These are phyloP conservation scores for Drosophila nebulosa DNA, from an alignment of 1,140 invertebrate genomes.

Conservation along the genomic window DNA sequence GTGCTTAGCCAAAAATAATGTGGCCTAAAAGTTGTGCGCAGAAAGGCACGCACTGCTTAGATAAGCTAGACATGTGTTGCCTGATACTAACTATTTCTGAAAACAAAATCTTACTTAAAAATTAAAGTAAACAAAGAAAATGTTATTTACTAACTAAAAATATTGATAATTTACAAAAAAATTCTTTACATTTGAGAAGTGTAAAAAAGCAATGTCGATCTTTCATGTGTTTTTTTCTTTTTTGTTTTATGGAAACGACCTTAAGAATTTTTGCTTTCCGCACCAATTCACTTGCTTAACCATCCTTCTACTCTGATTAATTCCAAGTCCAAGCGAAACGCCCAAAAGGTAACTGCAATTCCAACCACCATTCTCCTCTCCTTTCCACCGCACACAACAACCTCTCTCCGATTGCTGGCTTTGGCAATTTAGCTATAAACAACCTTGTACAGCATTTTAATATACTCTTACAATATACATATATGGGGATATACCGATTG, in stretches of 20 bases:
- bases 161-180: too few species aligned
- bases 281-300: background rate
- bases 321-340: background rate
- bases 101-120: too few species aligned
- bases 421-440: background rate
- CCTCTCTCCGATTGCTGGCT: background rate
- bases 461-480: background rate
- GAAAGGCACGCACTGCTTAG: background rate
- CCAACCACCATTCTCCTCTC: background rate
- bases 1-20: background rate
- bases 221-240: background rate
- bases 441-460: background rate
- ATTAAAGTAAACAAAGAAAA: background rate
- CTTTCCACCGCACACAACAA: background rate
- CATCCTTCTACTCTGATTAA: background rate
- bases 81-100: background rate
- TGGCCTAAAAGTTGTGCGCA: background rate
- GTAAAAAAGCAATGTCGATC: too few species aligned
- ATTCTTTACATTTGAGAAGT: too few species aligned
- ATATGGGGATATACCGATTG: slow-evolving; percentile 14
- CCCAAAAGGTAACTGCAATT: background rate
- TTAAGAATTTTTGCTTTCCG: background rate
- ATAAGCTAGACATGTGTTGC: background rate
- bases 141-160: too few species aligned
- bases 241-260: background rate